Evolutionary conservation across 2,888 invertebrate genomes (phyloP).

Genomic region (Perizoma flavofasciatum): DNA sequence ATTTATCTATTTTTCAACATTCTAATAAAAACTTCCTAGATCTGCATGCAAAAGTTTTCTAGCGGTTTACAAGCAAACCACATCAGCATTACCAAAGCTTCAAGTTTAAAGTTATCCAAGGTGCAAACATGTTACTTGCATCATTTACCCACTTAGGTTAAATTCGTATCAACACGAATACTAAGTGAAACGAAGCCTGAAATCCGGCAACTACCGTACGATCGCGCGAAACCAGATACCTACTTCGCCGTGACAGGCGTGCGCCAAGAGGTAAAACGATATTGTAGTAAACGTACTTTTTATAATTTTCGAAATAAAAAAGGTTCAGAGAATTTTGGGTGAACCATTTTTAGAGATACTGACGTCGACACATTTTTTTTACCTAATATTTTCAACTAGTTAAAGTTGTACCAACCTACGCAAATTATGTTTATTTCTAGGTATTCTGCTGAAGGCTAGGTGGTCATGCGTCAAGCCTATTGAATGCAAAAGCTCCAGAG

Average conservation of each 20-base stretch:
- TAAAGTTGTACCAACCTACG: too few species aligned
- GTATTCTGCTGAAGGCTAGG: too few species aligned
- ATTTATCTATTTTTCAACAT: too few species aligned
- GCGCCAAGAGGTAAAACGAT: constrained; percentile 31
- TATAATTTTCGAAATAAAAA: constrained; percentile 16
- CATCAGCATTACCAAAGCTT: background rate
- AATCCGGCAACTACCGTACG: constrained; percentile 36
- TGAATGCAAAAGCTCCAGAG: too few species aligned
- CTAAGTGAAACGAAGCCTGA: constrained; percentile 37
- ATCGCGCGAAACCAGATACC: constrained; percentile 46
- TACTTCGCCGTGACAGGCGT: constrained; percentile 43
- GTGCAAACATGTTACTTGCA: constrained; percentile 8
- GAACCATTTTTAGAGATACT: constrained; percentile 1
- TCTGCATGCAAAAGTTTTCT: too few species aligned
- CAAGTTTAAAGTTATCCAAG: background rate
- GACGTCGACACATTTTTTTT: background rate
- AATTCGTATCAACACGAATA: constrained; percentile 21
- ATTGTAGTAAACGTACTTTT: constrained; percentile 21
- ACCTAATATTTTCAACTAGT: background rate
- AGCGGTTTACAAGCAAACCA: too few species aligned
- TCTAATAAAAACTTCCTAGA: too few species aligned
- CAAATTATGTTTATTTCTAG: too few species aligned
- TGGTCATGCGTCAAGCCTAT: too few species aligned
- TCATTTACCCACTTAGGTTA: constrained; percentile 13
- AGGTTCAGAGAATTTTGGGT: constrained; percentile 3